Percentiles rank a stretch among this genome's conserved stretches.
Evolutionary conservation across 2,888 invertebrate species (phyloP).

Genomic region (Agriopis leucophaearia): DNA sequence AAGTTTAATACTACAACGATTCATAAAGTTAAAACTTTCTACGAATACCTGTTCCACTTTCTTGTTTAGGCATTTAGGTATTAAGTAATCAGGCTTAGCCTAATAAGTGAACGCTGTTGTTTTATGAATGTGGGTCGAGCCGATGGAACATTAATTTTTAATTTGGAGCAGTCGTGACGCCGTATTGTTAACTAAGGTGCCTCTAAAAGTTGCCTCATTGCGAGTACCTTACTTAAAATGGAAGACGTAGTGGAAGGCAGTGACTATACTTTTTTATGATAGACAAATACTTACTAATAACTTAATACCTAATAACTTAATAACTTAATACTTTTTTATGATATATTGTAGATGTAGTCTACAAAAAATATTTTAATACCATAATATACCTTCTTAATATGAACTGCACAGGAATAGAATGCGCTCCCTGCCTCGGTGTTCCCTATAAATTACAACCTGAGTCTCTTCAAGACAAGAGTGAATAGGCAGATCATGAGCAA

Average conservation of each 20-base stretch:
- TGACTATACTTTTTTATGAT: neutral
- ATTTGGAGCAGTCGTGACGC: constrained; percentile 68
- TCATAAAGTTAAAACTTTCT: constrained; percentile 23
- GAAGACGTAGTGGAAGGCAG: constrained; percentile 13
- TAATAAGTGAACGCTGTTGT: constrained; percentile 40
- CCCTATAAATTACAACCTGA: too few species aligned
- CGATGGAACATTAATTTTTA: constrained; percentile 66
- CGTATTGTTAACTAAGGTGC: constrained; percentile 52
- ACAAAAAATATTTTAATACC: too few species aligned
- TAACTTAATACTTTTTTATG: too few species aligned
- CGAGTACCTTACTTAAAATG: constrained; percentile 17
- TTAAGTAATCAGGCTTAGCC: constrained; percentile 33
- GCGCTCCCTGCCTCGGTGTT: too few species aligned
- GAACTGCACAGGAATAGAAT: too few species aligned
- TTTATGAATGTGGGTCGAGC: constrained; percentile 61
- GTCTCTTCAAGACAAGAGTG: too few species aligned
- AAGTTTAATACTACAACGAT: constrained; percentile 15
- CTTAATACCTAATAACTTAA: too few species aligned
- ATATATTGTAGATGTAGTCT: too few species aligned
- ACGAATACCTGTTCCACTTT: constrained; percentile 35
- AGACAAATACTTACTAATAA: too few species aligned
- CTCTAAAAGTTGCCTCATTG: constrained; percentile 46
- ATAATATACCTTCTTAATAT: too few species aligned
- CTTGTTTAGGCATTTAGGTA: constrained; percentile 36
- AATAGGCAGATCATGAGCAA: too few species aligned